Base-by-base conservation (phyloP, 2,888 invertebrate species). In the Metellina segmentata region DNA sequence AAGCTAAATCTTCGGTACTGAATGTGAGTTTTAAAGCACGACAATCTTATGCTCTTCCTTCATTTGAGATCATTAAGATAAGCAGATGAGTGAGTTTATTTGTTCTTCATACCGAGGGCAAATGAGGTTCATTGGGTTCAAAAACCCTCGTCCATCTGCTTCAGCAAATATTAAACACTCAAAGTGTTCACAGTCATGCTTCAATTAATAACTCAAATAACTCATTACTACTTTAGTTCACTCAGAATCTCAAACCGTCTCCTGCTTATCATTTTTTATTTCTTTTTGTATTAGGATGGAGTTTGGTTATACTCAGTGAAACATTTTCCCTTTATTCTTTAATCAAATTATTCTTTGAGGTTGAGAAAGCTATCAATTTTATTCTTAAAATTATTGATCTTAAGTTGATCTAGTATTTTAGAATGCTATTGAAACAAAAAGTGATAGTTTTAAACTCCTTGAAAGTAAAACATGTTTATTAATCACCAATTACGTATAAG, bases 141-240 rank as follows among this genome's bases (percentile, higher is more conserved):
- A 85, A 48, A 20, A 48, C 85, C 85, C 74, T 34, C 11, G 75
- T 52, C 74, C 85, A 85, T 85, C 74, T 75, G 34, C 72, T 52
- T 75, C 53, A 61, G 52, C 34, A 74, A 74, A 85, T 74, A 53
- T 52, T 82, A 82, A 82, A 82, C 85, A 74, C 53, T 85, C 74
- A 75, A 85, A 75, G 19, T 75, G 61, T 85, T 85, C 74, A 51
- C 75, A 75, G 74, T 85, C 85, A 75, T 75, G 85, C 85, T 75
- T 85, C 85, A 85, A 85, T 85, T 85, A 85, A 85, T 20, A 61
- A 53, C 61, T 8, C 20, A 34, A 53, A 16, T 52, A 61, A 85
- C 48, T 75, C 74, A 70, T 81, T 81, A 70, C 11, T 75, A 20
- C 72, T 11, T 53, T 34, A 48, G 34, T 20, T 79, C 61, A 61